Evolutionary conservation across 2,888 invertebrate species (phyloP), one percentile per base, ranked within the genome.

Genomic region (Pseudanteris insignis): DNA sequence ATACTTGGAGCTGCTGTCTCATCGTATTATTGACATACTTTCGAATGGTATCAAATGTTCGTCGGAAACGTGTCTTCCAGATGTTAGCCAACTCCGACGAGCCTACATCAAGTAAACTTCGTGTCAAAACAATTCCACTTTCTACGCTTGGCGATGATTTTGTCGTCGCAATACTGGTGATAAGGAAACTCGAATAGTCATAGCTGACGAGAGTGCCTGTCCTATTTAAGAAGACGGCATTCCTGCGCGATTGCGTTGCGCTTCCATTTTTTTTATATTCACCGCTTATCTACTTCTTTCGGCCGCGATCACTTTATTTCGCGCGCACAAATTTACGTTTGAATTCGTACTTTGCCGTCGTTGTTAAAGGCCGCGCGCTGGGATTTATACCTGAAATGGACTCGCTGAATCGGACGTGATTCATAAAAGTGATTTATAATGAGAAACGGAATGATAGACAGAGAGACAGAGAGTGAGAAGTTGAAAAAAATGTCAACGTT

Each of bases 121-220:
- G 7, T 32, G 37, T 48, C 30, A 32, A 48, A 48, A 48, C 37
- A 48, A 36, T 34, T 38, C 48, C n/a, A 38, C 48, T 38, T 48
- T 26, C 41, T 26, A 32, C 30, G 32, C 10, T 6, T n/a, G 18
- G 13, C 18, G 21, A 37, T 50, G 50, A 41, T 41, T 50, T 34
- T 41, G 33, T 38, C 13, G 34, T 41, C 15, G 8, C 28, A 28
- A 26, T 18, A 6, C 13, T 32, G 9, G 8, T 15, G 50, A 50
- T 41, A 41, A 41, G 40, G 8, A 12, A 29, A 18, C 18, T 6
- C 18, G 18, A 18, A 3, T 4, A 18, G 18, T 18, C 6, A 15
- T 26, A 44, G 34, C 11, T 7, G 8, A 1, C 33, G 25, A 25
- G 14, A 30, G 14, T 33, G 29, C 25, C 43, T 25, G 43, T 44